These are phyloP conservation scores for Iselma pallidipennis DNA, from an alignment of 2,888 invertebrate genomes.

Conservation along the genomic window DNA sequence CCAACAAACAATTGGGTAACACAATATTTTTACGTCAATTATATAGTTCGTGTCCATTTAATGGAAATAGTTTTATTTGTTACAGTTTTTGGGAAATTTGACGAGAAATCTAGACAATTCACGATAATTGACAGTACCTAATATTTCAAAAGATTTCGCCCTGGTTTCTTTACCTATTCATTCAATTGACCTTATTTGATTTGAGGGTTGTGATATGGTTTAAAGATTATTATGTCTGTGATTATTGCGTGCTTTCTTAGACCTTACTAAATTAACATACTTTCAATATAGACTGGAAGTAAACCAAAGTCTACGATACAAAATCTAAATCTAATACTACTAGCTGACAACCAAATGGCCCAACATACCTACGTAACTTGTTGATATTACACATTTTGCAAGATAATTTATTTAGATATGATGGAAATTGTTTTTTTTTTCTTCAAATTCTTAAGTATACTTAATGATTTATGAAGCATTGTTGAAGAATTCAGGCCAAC, in stretches of 20 bases:
- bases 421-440: not conserved
- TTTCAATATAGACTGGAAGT: conserved; percentile 2
- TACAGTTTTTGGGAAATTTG: no score
- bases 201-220: conserved; percentile 17
- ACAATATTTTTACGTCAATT: no score
- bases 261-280: conserved; percentile 17
- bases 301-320: not conserved
- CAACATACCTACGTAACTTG: not conserved
- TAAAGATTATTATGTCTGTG: conserved; percentile 15
- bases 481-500: not conserved
- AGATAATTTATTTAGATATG: no score
- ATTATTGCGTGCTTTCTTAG: conserved; percentile 19
- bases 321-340: no score
- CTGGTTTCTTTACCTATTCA: conserved; percentile 18
- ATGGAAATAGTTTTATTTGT: no score
- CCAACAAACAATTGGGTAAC: no score
- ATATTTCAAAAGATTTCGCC: not conserved
- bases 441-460: not conserved
- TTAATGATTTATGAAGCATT: not conserved
- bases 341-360: not conserved
- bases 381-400: not conserved
- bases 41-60: no score
- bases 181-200: conserved; percentile 30
- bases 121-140: not conserved
- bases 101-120: no score